phyloP scores from a whole-genome alignment of 2,797 vertebrate genomes.

The Eulemur rubriventer region DNA sequence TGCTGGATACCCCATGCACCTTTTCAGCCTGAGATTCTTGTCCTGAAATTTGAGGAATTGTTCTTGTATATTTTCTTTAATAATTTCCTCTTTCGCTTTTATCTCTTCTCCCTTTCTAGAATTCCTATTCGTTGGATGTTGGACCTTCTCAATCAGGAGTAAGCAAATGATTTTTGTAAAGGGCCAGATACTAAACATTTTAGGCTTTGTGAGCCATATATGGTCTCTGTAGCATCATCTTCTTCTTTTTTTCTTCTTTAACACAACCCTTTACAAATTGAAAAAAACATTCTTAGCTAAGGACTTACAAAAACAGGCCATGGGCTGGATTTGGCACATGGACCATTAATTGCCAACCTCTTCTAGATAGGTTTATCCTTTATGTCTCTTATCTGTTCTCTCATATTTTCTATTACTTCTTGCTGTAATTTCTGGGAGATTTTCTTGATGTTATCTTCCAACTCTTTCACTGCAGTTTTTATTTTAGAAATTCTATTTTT shows the following conservation, averaged over 20 bases:
- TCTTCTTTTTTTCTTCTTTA: background rate
- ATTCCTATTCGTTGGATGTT: background rate
- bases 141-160: background rate
- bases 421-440: background rate
- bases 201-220: background rate
- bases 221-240: background rate
- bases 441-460: background rate
- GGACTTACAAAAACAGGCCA: background rate
- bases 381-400: background rate
- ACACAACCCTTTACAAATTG: background rate
- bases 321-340: background rate
- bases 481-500: constrained; percentile 23
- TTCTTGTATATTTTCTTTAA: background rate
- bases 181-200: background rate
- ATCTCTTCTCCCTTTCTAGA: background rate
- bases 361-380: background rate
- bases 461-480: background rate
- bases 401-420: background rate
- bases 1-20: background rate
- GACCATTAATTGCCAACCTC: background rate
- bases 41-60: background rate
- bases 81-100: background rate
- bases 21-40: background rate
- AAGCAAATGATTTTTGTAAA: background rate
- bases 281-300: background rate